Evolutionary conservation across 92 coral and sea anemone species (phyloP).

Genomic region (Epizoanthus scotinus): DNA sequence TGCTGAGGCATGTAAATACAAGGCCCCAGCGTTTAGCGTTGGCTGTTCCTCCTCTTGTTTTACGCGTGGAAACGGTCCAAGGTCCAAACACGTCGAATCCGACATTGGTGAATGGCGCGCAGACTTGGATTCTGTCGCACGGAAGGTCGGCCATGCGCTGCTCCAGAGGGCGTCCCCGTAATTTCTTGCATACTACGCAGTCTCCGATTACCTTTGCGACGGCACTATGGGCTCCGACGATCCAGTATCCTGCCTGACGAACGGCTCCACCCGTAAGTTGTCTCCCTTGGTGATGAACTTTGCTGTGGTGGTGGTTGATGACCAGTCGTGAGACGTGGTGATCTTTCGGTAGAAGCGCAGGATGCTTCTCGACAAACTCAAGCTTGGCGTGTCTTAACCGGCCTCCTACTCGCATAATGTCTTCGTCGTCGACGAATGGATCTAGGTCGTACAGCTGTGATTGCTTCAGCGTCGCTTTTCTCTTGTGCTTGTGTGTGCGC

Average conservation of each 20-base stretch:
- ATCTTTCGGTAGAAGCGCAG: conserved; percentile 30
- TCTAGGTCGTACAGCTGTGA: conserved; percentile 10
- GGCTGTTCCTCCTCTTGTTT: conserved; percentile 33
- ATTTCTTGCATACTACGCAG: conserved; percentile 38
- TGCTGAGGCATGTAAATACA: conserved; percentile 43
- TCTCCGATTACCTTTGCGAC: conserved; percentile 22
- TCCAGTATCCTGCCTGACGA: conserved; percentile 27
- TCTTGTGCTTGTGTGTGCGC: conserved; percentile 1
- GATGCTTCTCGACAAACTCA: conserved; percentile 35
- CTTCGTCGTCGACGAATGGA: conserved; percentile 18
- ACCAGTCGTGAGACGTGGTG: conserved; percentile 17
- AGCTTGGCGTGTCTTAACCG: conserved; percentile 10
- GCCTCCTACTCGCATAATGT: conserved; percentile 25
- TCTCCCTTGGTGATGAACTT: conserved; percentile 40
- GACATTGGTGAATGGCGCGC: conserved; percentile 44
- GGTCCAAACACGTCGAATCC: conserved; percentile 52
- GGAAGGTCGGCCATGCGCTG: conserved; percentile 56
- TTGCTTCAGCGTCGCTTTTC: conserved; percentile 11
- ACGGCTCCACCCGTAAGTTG: conserved; percentile 32
- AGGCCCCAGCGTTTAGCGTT: conserved; percentile 51
- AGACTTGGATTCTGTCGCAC: conserved; percentile 37
- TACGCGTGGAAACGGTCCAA: conserved; percentile 36
- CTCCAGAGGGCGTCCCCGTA: conserved; percentile 22
- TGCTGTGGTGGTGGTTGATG: conserved; percentile 15
- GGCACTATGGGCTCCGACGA: conserved; percentile 19